Conservation (phyloP, 2,888 invertebrate species). For the Galeopsomyia nigrocyanea region DNA sequence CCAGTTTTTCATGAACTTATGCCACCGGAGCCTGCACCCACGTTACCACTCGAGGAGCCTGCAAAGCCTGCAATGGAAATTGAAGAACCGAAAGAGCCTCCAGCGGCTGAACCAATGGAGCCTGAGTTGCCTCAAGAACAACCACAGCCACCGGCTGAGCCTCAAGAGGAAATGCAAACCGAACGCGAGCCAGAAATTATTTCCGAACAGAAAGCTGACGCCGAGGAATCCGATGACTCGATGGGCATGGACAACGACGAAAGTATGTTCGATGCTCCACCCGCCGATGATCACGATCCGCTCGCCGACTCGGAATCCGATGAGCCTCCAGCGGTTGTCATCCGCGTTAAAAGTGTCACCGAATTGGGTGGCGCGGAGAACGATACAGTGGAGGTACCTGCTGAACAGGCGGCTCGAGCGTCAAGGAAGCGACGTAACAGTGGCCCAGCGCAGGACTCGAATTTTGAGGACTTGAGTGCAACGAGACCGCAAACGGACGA, state of each 20-base stretch:
- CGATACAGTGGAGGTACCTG: slow-evolving; percentile 35
- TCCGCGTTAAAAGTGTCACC: slow-evolving; percentile 59
- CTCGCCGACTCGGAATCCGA: slow-evolving; percentile 41
- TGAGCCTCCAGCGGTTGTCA: background rate
- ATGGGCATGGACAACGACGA: slow-evolving; percentile 47
- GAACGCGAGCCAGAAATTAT: background rate
- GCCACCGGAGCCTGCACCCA: background rate
- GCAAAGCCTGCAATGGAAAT: background rate
- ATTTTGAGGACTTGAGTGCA: slow-evolving; percentile 63
- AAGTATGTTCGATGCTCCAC: slow-evolving; percentile 47
- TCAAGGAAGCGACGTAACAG: slow-evolving; percentile 62
- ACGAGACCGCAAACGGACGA: slow-evolving; percentile 55
- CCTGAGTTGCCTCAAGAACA: background rate
- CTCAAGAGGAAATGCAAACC: background rate
- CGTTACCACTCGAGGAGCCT: background rate
- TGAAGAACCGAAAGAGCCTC: slow-evolving; percentile 9
- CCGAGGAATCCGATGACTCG: slow-evolving; percentile 38
- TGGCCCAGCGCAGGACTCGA: slow-evolving; percentile 57
- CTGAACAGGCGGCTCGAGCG: slow-evolving; percentile 60
- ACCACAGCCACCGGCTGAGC: background rate
- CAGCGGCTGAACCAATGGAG: background rate
- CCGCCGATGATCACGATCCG: slow-evolving; percentile 46
- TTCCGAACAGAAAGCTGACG: slow-evolving; percentile 32
- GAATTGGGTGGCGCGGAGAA: slow-evolving; percentile 61
- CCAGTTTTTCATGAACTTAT: background rate